phyloP scores from a whole-genome alignment of 1,140 invertebrate genomes.

The roundworm (Caenorhabditis elegans) region DNA sequence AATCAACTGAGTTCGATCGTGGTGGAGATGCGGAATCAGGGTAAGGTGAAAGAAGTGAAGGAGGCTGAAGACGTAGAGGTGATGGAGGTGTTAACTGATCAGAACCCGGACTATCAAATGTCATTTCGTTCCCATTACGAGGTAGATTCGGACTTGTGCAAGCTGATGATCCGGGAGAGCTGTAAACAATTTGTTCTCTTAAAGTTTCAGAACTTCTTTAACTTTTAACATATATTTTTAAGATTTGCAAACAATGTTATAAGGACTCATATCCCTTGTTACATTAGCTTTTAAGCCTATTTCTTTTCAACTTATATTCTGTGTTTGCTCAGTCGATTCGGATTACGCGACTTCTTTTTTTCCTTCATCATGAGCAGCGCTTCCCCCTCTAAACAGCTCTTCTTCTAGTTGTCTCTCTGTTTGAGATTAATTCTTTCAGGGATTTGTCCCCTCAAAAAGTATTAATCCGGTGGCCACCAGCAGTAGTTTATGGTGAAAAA shows the following conservation, averaged over 20 bases:
- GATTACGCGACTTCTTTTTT: background rate
- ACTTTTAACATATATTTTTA: no score
- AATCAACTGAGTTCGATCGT: constrained; percentile 63
- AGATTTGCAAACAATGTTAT: no score
- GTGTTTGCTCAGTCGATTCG: background rate
- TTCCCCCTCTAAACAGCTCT: background rate
- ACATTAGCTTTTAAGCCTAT: background rate
- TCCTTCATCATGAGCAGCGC: background rate
- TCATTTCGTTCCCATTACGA: constrained; percentile 11
- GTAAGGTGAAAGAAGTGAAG: constrained; percentile 26
- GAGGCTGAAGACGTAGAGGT: constrained; percentile 31
- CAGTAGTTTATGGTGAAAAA: background rate
- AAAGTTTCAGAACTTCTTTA: no score
- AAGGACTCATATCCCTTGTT: no score
- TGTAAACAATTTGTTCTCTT: no score
- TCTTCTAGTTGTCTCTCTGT: background rate
- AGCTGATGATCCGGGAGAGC: constrained; percentile 33
- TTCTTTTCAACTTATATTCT: background rate
- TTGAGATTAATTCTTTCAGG: constrained; percentile 24
- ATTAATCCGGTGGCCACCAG: constrained; percentile 2
- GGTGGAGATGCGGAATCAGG: constrained; percentile 55
- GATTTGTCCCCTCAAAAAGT: constrained; percentile 29
- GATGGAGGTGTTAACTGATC: constrained; percentile 31
- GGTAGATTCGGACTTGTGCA: constrained; percentile 16
- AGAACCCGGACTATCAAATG: background rate